Evolutionary conservation across 2,797 vertebrate genomes (phyloP), one percentile per base, ranked within the genome.

Genomic region (Melanotaenia boesemani): DNA sequence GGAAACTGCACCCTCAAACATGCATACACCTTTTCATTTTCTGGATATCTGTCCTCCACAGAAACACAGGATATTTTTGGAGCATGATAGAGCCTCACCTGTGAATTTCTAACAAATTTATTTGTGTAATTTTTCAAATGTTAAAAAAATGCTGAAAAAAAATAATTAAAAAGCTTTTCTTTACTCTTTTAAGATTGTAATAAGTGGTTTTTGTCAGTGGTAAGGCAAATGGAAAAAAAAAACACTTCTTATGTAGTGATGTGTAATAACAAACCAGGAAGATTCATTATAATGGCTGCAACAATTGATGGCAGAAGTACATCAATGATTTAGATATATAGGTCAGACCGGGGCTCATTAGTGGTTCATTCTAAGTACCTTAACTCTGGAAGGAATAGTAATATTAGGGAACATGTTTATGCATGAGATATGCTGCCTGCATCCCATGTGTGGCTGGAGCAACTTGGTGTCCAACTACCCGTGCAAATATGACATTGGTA

Each of bases 331-430:
- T 85, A 82, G 80, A 81, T 76, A 89, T 88, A 72, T 90, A 84
- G 90, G 88, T 93, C 90, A 89, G 67, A 85, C 80, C 1, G 61
- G 77, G 79, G 80, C 89, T 92, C 83, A 90, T 93, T 92, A 91
- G 88, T 52, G 69, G 84, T 83, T 85, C 80, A 77, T 67, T 79
- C 63, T 79, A 78, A 85, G 64, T 85, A 73, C 56, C 54, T 70
- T 70, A 55, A 74, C 74, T 87, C 90, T 81, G 59, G 59, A 34
- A 90, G 88, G 86, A 88, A 83, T 63, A 67, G 71, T 71, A 63
- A 85, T 88, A 88, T 84, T 76, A 82, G 60, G 78, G 68, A 18
- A 24, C 72, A 90, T 91, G 80, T 90, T 87, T 90, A 89, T 89
- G 83, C 68, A 88, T 90, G 83, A 87, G 85, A 61, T 60, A 59